A percentile compares a stretch with the other conserved stretches of the same genome.
phyloP scores from a whole-genome alignment of 2,888 invertebrate species.

The Baronia brevicornis region DNA sequence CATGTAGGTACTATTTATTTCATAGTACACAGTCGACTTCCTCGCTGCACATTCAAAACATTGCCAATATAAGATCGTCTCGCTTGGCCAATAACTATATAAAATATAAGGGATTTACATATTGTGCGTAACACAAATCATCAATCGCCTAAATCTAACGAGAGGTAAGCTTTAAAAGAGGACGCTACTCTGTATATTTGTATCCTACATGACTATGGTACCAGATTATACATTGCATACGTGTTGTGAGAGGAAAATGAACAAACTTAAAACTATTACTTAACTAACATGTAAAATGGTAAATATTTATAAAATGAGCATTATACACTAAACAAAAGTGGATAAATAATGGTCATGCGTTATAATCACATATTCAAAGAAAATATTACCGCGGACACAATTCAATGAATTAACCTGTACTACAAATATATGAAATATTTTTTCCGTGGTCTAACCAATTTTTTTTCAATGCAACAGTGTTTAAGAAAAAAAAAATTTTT shows the following conservation, averaged over 20 bases:
- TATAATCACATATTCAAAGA: slow-evolving; percentile 50
- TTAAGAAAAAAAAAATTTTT: slow-evolving; percentile 42
- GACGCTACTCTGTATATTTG: slow-evolving; percentile 30
- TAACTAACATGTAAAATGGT: slow-evolving; percentile 64
- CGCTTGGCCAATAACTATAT: slow-evolving; percentile 18
- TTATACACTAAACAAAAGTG: slow-evolving; percentile 59
- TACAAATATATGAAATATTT: no score
- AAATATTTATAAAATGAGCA: slow-evolving; percentile 70
- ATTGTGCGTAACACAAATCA: slow-evolving; percentile 59
- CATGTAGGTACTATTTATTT: slow-evolving; percentile 10
- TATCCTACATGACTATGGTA: no score
- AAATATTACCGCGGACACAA: slow-evolving; percentile 3
- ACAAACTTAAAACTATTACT: slow-evolving; percentile 57
- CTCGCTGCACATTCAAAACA: slow-evolving; percentile 38
- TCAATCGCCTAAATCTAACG: slow-evolving; percentile 35
- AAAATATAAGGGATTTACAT: slow-evolving; percentile 30
- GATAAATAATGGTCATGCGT: slow-evolving; percentile 67
- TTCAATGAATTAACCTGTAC: slow-evolving; percentile 1
- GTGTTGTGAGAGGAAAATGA: slow-evolving; percentile 49
- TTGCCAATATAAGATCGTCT: slow-evolving; percentile 28
- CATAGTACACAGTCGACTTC: no score
- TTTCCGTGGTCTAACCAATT: no score
- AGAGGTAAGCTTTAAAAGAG: slow-evolving; percentile 42
- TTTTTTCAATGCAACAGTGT: no score
- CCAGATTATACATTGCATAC: slow-evolving; percentile 45